Conservation (phyloP, 2,797 vertebrate genomes). For the Margarornis squamiger region DNA sequence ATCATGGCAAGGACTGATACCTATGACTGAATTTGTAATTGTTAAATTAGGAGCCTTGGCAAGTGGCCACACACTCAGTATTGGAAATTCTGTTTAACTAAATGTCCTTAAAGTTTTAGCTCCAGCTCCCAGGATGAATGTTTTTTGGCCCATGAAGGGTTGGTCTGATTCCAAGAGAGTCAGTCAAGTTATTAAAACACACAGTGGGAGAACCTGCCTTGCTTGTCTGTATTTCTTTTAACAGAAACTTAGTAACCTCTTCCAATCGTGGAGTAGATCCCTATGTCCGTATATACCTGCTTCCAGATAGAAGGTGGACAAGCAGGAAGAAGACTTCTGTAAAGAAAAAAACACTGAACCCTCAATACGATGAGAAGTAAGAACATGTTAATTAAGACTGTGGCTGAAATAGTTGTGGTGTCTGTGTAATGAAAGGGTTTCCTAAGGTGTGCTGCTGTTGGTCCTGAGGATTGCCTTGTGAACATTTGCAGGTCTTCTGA, state of each 20-base stretch:
- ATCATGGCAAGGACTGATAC: not conserved
- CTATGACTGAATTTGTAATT: not conserved
- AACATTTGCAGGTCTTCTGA: not conserved
- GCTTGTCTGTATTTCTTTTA: not conserved
- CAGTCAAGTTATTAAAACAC: not conserved
- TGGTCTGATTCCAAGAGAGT: not conserved
- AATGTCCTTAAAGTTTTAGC: not conserved
- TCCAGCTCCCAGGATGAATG: not conserved
- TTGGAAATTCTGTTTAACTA: not conserved
- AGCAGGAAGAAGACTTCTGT: slow-evolving; percentile 88
- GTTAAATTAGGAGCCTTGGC: not conserved
- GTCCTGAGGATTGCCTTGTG: not conserved
- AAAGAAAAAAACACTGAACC: slow-evolving; percentile 86
- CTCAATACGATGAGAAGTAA: slow-evolving; percentile 89
- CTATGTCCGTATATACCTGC: slow-evolving; percentile 91
- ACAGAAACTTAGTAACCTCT: slow-evolving; percentile 86
- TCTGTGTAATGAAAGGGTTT: not conserved
- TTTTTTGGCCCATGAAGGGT: not conserved
- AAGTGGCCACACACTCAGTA: not conserved
- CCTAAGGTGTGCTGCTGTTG: not conserved
- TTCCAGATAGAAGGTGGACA: slow-evolving; percentile 89
- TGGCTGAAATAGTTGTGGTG: not conserved
- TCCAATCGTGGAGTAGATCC: slow-evolving; percentile 86
- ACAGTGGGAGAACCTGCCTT: not conserved
- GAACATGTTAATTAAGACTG: not conserved